Base-by-base conservation (phyloP, 30 jellyfish, hydroid and myxozoan species). In the Catostylus mosaicus region DNA sequence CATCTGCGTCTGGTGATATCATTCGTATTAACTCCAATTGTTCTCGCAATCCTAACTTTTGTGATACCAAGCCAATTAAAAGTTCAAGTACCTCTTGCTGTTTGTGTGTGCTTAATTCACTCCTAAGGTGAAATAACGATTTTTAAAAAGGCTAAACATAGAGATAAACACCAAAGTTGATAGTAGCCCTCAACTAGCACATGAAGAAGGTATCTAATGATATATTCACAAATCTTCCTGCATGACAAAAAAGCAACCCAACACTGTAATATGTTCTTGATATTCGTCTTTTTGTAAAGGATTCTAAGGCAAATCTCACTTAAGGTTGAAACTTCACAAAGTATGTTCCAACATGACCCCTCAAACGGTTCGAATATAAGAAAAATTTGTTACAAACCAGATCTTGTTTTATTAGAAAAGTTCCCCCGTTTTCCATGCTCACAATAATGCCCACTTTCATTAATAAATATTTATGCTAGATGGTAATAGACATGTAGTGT, bases 1-100 rank as follows among this genome's bases (percentile, higher is more conserved):
- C 92, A 72, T 87, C 75, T 64, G 98, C 98, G 77, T 87, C 88
- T 11, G 98, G 98, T 34, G 89, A 72, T 20, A 93, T 93, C 22
- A 93, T 80, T 36, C 83, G 84, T n/a, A 93, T 93, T 20, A 93
- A 73, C 46, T 93, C 90, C 38, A 93, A 45, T 68, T 93, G 98
- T 50, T 93, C 98, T 50, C 96, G 85, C 30, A 93, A 65, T 6
- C 98, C 98, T 3, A 93, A 80, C 77, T 75, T 87, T 46, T 88
- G 95, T 1, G 98, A 93, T 12, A 93, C 98, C 36, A 89, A 80
- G 22, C 80, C 95, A 63, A 87, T 93, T 33, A 93, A 60, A 36
- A 66, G 40, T 72, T 93, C 96, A n/a, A 93, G 77, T 9, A 86
- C 76, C 77, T 81, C 94, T 35, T 65, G 85, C 88, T 93, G 97